Evolutionary conservation across 2,113 vertebrate genomes (phyloP), one percentile per base, ranked within the genome.

Genomic region (Isichthys henryi): DNA sequence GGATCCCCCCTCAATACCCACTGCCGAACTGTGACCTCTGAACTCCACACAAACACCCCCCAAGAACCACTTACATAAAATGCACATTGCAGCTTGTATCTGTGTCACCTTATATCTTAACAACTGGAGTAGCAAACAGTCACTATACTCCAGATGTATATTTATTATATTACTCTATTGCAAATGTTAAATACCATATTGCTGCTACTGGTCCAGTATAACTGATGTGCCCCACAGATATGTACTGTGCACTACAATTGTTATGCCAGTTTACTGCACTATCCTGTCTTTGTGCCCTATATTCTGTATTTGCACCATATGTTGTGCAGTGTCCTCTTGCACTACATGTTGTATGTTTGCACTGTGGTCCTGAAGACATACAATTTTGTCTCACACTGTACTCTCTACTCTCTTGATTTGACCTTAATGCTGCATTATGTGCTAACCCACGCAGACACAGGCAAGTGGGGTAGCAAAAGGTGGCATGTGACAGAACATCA

Each of bases 21-120:
- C 56, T 90, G 88, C 4, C 66, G 90, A 31, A 90, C 87, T 70
- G 17, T 21, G 27, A 58, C 43, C 27, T 86, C 89, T 74, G 48
- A 86, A 74, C 58, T 31, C 46, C 31, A 13, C 84, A 35, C 84
- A 27, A 70, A 70, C 62, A 70, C 62, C 62, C 3, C n/a, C 2
- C 8, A 70, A 70, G 27, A 31, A 4, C 62, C 62, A 27, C n/a
- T 13, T 66, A 11, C 62, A 70, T 31, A 1, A 31, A 31, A 70
- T 70, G 10, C 10, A 0, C 10, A 31, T 31, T 70, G 27, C n/a
- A 31, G 10, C n/a, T 27, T 31, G 13, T 70, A 70, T 70, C n/a
- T 70, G n/a, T 31, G 62, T 70, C 62, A 70, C n/a, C 62, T 70
- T 66, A 66, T 66, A 77, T 77, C 70, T 77, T 39, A 5, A 80